Base-by-base conservation (phyloP, 30 jellyfish, hydroid and myxozoan species). In the Nemopilema nomurai region DNA sequence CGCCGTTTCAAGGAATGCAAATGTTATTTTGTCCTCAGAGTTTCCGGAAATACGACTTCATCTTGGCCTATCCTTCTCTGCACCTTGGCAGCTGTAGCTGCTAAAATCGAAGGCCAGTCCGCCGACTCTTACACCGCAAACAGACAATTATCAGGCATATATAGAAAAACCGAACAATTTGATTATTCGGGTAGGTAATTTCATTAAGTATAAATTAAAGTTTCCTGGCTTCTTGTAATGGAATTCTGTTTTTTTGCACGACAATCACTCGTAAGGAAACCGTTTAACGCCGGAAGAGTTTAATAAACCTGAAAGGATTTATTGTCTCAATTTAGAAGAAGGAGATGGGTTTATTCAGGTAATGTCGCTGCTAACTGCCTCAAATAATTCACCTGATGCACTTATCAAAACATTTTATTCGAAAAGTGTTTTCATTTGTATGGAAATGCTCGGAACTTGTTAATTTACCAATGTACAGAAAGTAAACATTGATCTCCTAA, bases 41-140 rank as follows among this genome's bases (percentile, higher is more conserved):
- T 86, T 18, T 51, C 84, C 7, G 83, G 73, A 28, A 85, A 63
- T 16, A 13, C 69, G 16, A 4, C 75, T 20, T 53, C 91, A 0
- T 41, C 70, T 18, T 79, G 90, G 96, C 83, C 91, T 21, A 79
- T 87, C 29, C 51, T 87, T 8, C 85, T 87, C 23, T 69, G 65
- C 71, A 25, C 96, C 0, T 51, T 87, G 62, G 96, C 96, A 8
- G 78, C 62, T 0, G 74, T 76, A 19, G 53, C 91, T 1, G 90
- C 96, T 23, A 87, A 30, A 31, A 33, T 49, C 0, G 96, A 87
- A 33, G 71, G 87, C 51, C 4, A 31, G 20, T 73, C 83, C 83
- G 73, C 22, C 4, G 89, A 79, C 31, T 78, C 82, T 17, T 30
- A 52, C 25, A 71, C 62, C 19, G 75, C 69, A 8, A 63, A 62